These are phyloP conservation scores for Diplosoma virens DNA, from an alignment of 23 tunicate species.

Conservation along the genomic window DNA sequence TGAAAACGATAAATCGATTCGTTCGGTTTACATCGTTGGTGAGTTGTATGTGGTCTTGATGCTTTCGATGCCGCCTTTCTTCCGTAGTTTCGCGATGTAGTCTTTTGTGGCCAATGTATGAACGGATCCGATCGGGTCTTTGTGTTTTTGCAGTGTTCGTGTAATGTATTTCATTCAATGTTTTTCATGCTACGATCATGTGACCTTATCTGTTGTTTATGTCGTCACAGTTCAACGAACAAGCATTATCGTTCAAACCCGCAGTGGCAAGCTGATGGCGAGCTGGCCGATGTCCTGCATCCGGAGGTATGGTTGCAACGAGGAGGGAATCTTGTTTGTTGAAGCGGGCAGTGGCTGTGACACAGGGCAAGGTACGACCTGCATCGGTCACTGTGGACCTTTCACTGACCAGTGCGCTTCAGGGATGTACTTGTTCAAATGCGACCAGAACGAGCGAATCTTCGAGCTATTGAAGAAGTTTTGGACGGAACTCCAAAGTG, in stretches of 20 bases:
- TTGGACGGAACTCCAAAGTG: slow-evolving; percentile 50
- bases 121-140: too few relatives aligned
- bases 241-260: slow-evolving; percentile 53
- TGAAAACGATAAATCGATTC: slow-evolving; percentile 65
- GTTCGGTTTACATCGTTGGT: slow-evolving; percentile 65
- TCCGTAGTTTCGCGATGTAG: too few relatives aligned
- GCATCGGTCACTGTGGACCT: too few relatives aligned
- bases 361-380: slow-evolving; percentile 73
- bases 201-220: background rate
- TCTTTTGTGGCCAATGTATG: too few relatives aligned
- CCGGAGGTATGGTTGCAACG: slow-evolving; percentile 68
- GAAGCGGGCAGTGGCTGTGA: slow-evolving; percentile 91
- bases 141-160: too few relatives aligned
- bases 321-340: slow-evolving; percentile 43
- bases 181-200: background rate
- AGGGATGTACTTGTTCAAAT: slow-evolving; percentile 91
- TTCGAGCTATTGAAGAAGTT: slow-evolving; percentile 59
- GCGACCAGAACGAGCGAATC: slow-evolving; percentile 64
- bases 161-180: background rate
- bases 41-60: slow-evolving; percentile 12
- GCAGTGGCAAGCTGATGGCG: slow-evolving; percentile 73
- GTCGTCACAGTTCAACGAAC: slow-evolving; percentile 61
- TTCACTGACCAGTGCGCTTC: background rate
- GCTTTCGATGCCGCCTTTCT: too few relatives aligned
- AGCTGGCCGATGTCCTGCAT: slow-evolving; percentile 86